phyloP scores from a whole-genome alignment of 1,140 invertebrate genomes.

The Sitophilus oryzae region DNA sequence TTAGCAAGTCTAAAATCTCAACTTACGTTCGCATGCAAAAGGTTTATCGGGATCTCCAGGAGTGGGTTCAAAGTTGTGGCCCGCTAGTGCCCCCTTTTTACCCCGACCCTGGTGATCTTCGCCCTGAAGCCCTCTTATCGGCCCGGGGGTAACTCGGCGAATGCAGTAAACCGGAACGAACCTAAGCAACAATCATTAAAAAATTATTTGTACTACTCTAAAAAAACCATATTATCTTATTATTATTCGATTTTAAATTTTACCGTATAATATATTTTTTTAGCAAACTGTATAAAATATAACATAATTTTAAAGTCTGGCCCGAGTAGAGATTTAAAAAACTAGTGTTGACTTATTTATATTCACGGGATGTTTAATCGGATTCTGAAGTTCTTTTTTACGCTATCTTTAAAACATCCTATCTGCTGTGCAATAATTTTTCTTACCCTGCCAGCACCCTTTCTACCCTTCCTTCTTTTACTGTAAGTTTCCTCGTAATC shows the following conservation, averaged over 20 bases:
- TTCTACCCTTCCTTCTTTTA: slow-evolving; percentile 64
- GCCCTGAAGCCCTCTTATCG: slow-evolving; percentile 46
- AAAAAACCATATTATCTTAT: too few relatives aligned
- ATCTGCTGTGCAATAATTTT: slow-evolving; percentile 6
- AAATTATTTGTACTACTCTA: too few relatives aligned
- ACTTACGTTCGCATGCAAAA: slow-evolving; percentile 90
- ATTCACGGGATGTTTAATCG: too few relatives aligned
- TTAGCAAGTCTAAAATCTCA: slow-evolving; percentile 28
- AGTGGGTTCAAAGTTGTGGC: slow-evolving; percentile 58
- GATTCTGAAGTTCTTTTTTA: too few relatives aligned
- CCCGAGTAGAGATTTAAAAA: too few relatives aligned
- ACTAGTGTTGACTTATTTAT: too few relatives aligned
- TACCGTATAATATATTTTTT: too few relatives aligned
- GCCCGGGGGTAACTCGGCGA: slow-evolving; percentile 42
- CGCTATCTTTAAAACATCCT: too few relatives aligned
- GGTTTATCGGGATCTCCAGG: slow-evolving; percentile 79
- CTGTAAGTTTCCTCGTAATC: slow-evolving; percentile 91
- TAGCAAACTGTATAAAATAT: too few relatives aligned
- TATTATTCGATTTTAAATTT: too few relatives aligned
- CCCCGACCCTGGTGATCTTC: slow-evolving; percentile 71
- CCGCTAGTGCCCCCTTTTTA: slow-evolving; percentile 47
- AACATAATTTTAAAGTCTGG: too few relatives aligned
- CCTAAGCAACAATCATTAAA: slow-evolving; percentile 35
- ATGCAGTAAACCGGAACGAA: slow-evolving; percentile 38
- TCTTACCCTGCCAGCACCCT: slow-evolving; percentile 52